Conservation (phyloP, 2,888 invertebrate genomes). For the Lymantria monacha region DNA sequence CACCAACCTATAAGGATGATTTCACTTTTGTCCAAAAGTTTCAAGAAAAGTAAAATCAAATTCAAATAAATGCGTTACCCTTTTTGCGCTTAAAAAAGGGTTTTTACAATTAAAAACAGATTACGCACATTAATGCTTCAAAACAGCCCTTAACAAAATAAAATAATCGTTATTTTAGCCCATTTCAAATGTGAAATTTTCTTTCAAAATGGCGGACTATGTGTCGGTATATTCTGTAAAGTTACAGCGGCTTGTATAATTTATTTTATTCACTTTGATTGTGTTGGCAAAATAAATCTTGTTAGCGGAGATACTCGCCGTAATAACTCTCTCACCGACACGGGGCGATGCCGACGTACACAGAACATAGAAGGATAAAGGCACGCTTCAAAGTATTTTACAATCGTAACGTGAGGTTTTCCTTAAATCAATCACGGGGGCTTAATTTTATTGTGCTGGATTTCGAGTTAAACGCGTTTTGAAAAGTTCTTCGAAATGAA, state of each 20-base stretch:
- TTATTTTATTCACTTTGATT: conserved; percentile 25
- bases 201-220: conserved; percentile 15
- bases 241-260: conserved; percentile 6
- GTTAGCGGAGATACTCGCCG: conserved; percentile 20
- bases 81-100: conserved; percentile 5
- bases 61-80: conserved; percentile 2
- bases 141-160: conserved; percentile 10
- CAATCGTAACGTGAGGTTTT: conserved; percentile 1
- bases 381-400: conserved; percentile 11
- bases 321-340: conserved; percentile 20
- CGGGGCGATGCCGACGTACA: not conserved
- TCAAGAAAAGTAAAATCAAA: not conserved
- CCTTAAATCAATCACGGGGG: conserved; percentile 19
- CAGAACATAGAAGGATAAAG: conserved; percentile 20
- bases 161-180: conserved; percentile 16
- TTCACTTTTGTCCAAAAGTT: not conserved
- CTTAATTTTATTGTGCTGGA: conserved; percentile 4
- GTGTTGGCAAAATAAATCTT: conserved; percentile 28
- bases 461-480: not conserved
- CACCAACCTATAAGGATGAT: no score
- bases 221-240: not conserved
- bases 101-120: conserved; percentile 20
- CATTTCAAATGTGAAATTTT: conserved; percentile 12
- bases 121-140: conserved; percentile 13
- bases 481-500: not conserved